Percentiles rank a stretch among this genome's conserved stretches.
Conservation (phyloP, 2,797 vertebrate genomes). For the Esox masquinongy region DNA sequence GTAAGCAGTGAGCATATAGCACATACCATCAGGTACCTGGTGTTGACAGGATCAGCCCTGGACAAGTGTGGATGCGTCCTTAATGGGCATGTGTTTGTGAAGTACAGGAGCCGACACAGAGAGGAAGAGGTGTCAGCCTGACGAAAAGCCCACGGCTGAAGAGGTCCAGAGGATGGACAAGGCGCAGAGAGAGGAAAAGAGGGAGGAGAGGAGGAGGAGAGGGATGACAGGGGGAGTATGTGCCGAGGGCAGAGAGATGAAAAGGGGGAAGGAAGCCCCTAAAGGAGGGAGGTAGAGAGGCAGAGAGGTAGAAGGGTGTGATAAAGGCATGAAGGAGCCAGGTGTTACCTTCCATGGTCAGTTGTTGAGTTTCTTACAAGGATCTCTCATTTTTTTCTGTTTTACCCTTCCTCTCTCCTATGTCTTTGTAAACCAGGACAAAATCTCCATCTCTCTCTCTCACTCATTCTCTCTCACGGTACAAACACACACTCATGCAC, state of each 20-base stretch:
- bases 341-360: conserved; percentile 66
- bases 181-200: conserved; percentile 65
- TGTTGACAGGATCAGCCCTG: conserved; percentile 64
- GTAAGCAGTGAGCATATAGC: conserved; percentile 4
- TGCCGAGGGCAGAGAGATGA: conserved; percentile 57
- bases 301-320: conserved; percentile 14
- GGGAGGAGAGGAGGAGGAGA: conserved; percentile 52
- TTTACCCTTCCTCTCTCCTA: conserved; percentile 8
- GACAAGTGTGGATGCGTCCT: conserved; percentile 68
- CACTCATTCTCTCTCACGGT: no score
- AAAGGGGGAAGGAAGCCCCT: conserved; percentile 27
- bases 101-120: conserved; percentile 37
- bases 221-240: conserved; percentile 64
- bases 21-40: conserved; percentile 59
- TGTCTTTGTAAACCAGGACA: no score
- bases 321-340: conserved; percentile 46
- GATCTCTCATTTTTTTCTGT: conserved; percentile 9
- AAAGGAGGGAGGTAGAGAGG: conserved; percentile 14
- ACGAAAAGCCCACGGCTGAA: conserved; percentile 42
- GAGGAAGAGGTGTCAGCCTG: conserved; percentile 18
- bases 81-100: conserved; percentile 61
- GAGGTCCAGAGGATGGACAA: conserved; percentile 61
- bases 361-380: conserved; percentile 23
- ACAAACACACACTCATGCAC: no score
- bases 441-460: no score